A percentile compares a stretch with the other conserved stretches of the same genome.
These are phyloP conservation scores for Galerucella nymphaeae DNA, from an alignment of 2,888 invertebrate genomes.

Conservation along the genomic window DNA sequence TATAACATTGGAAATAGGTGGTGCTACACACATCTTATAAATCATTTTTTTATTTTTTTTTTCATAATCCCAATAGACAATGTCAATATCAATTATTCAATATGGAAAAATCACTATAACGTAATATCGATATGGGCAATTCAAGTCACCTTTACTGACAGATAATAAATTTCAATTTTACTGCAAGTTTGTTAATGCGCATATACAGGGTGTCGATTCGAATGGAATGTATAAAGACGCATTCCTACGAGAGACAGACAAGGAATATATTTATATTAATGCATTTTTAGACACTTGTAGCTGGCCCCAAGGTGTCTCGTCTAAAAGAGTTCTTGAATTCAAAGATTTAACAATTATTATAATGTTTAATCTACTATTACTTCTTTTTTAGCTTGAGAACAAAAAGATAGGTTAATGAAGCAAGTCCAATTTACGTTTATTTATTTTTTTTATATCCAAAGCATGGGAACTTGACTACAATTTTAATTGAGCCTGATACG, in stretches of 20 bases:
- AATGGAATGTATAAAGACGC: too few species aligned
- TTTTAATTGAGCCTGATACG: slow-evolving; percentile 28
- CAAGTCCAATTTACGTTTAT: slow-evolving; percentile 12
- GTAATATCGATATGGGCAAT: slow-evolving; percentile 28
- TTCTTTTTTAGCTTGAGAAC: not conserved
- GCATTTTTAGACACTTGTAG: too few species aligned
- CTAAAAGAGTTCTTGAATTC: too few species aligned
- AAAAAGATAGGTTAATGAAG: slow-evolving; percentile 22
- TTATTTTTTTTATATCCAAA: slow-evolving; percentile 18
- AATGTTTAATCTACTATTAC: not conserved
- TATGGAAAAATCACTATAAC: slow-evolving; percentile 5
- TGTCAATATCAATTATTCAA: slow-evolving; percentile 31
- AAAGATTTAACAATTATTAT: too few species aligned
- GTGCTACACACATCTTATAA: slow-evolving; percentile 8
- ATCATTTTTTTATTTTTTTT: slow-evolving; percentile 26
- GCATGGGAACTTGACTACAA: slow-evolving; percentile 27
- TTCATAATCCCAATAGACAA: not conserved
- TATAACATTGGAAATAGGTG: slow-evolving; percentile 24
- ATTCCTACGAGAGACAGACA: too few species aligned
- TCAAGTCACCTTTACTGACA: slow-evolving; percentile 29
- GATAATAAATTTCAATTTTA: slow-evolving; percentile 25
- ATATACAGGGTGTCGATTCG: not conserved
- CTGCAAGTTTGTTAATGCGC: not conserved
- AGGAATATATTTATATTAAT: too few species aligned
- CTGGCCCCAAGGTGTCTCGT: too few species aligned